Percentiles rank a stretch among this genome's conserved stretches.
Conservation (phyloP, 2,888 invertebrate genomes). For the Cheilosia impressa region DNA sequence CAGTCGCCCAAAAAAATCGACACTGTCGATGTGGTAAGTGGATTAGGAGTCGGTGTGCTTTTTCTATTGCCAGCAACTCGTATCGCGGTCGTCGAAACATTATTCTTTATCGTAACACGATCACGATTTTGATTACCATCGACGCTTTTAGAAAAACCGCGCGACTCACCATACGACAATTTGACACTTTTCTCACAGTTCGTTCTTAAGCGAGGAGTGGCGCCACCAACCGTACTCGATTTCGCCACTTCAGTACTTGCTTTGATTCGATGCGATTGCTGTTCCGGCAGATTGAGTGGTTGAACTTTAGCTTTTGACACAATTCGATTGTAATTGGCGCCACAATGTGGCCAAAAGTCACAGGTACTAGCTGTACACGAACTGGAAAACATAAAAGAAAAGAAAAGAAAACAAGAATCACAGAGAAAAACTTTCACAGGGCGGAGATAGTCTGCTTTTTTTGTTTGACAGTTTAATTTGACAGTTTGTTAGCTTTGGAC, state of each 20-base stretch:
- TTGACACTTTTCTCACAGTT: slow-evolving; percentile 46
- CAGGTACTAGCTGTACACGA: slow-evolving; percentile 85
- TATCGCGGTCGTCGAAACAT: slow-evolving; percentile 75
- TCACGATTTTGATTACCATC: slow-evolving; percentile 41
- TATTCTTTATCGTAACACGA: slow-evolving; percentile 37
- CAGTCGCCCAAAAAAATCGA: slow-evolving; percentile 79
- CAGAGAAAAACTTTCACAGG: slow-evolving; percentile 29
- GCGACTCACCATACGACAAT: slow-evolving; percentile 39
- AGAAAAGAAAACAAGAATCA: slow-evolving; percentile 59
- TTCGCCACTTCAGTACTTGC: slow-evolving; percentile 51
- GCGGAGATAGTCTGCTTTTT: slow-evolving; percentile 29
- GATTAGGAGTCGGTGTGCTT: slow-evolving; percentile 17
- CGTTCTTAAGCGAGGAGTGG: slow-evolving; percentile 23
- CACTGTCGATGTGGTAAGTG: slow-evolving; percentile 77
- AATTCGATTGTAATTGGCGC: slow-evolving; percentile 76
- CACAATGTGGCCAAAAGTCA: slow-evolving; percentile 86
- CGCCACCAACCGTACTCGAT: slow-evolving; percentile 7
- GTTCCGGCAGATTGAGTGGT: slow-evolving; percentile 54
- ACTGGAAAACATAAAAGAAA: slow-evolving; percentile 79
- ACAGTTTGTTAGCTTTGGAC: slow-evolving; percentile 29
- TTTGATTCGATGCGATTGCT: slow-evolving; percentile 45
- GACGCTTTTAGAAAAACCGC: slow-evolving; percentile 30
- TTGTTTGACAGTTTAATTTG: slow-evolving; percentile 24
- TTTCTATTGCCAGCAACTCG: slow-evolving; percentile 52
- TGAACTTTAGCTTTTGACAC: slow-evolving; percentile 67